Base-by-base conservation (phyloP, 2,113 vertebrate species). In the Neopipo cinnamomea region DNA sequence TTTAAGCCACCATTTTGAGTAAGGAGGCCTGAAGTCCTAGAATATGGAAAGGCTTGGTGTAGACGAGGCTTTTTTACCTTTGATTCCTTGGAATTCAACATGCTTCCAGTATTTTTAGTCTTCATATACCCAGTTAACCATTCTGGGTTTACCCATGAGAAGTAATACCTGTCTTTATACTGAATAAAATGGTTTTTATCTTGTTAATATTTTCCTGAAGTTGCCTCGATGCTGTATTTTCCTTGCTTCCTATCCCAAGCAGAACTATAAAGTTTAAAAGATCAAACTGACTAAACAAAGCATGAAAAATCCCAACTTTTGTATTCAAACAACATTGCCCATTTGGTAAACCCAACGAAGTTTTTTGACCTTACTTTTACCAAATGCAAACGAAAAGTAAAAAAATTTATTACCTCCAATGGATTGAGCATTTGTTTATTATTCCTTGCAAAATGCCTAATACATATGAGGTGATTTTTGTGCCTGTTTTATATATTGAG, bases 251-350 rank as follows among this genome's bases (percentile, higher is more conserved):
- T 35, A 13, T 9, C 52, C 23, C 65, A 77, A 80, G 44, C 11
- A 59, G 27, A 15, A 8, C 4, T 18, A 5, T 9, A 21, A 78
- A 41, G 10, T 41, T 8, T 20, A 14, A 80, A 59, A 5, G 15
- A 47, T 4, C 42, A 30, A 33, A 47, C 30, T 22, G 15, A 31
- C 39, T 20, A 25, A 81, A 35, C 9, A 62, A 50, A 68, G 27
- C 30, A 39, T 0, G 12, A 75, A n/a, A 91, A 89, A 79, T 17
- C 46, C 14, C n/a, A 63, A 19, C 46, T 75, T 90, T 8, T 17
- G 4, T 21, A 30, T 27, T 70, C 5, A 0, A 9, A 5, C 63
- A 2, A 0, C 0, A 0, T 3, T 31, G 4, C 9, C 9, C 27
- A 65, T 67, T 79, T 24, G n/a, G 41, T 8, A 73, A 89, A 73